Conservation (phyloP, 2,113 vertebrate species). For the Rhinopomastus cyanomelas region DNA sequence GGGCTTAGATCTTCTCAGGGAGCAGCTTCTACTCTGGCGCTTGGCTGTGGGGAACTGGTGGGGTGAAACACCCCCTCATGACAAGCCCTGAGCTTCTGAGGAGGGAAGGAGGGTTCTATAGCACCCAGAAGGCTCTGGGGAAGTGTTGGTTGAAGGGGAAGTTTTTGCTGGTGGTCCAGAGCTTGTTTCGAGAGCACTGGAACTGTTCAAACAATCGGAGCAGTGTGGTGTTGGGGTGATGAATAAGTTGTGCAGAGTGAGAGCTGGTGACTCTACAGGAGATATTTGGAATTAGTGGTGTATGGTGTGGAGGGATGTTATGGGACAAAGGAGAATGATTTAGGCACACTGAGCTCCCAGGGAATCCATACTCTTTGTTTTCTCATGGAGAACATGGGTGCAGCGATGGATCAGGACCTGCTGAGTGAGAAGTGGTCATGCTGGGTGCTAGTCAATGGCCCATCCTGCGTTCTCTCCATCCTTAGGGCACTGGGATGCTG, state of each 20-base stretch:
- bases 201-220: not conserved
- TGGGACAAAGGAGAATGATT: not conserved
- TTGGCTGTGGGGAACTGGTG: not conserved
- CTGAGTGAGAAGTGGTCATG: accelerated
- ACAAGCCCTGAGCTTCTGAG: accelerated
- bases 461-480: accelerated
- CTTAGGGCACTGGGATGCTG: accelerated
- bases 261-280: not conserved
- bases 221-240: not conserved
- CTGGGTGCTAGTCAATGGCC: accelerated
- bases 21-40: not conserved
- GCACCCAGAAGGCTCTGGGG: not conserved
- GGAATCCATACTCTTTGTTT: not conserved
- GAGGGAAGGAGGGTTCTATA: not conserved
- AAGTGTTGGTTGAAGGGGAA: accelerated
- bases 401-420: accelerated
- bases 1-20: not conserved
- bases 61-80: not conserved
- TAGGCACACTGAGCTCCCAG: not conserved
- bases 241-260: not conserved
- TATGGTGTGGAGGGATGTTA: not conserved
- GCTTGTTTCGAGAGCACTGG: not conserved
- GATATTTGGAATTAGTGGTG: not conserved
- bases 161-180: not conserved
- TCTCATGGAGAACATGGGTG: accelerated